These are phyloP conservation scores for Hyphantria cunea DNA, from an alignment of 1,140 invertebrate genomes.

Conservation along the genomic window DNA sequence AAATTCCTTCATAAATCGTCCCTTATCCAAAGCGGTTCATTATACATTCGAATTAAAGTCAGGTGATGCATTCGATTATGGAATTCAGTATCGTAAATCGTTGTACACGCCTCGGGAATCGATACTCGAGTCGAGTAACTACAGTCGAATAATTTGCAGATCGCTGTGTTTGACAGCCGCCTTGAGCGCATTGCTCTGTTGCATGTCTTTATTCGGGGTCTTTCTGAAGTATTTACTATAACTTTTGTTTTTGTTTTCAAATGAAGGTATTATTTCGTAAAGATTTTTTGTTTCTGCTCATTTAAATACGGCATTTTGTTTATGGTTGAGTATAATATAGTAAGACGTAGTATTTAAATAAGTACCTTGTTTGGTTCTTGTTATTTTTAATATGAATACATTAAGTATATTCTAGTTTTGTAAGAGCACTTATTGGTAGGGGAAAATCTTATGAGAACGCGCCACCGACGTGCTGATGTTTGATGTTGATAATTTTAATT, in stretches of 20 bases:
- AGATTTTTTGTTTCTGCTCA: not conserved
- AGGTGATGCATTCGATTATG: slow-evolving; percentile 27
- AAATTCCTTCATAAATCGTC: slow-evolving; percentile 14
- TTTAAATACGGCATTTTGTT: slow-evolving; percentile 3
- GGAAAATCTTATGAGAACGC: too few species aligned
- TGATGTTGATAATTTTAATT: too few species aligned
- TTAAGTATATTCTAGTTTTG: too few species aligned
- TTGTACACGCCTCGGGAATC: slow-evolving; percentile 19
- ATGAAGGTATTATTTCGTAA: slow-evolving; percentile 1
- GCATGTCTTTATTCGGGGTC: slow-evolving; percentile 38
- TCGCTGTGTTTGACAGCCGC: slow-evolving; percentile 41
- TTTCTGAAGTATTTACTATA: slow-evolving; percentile 22
- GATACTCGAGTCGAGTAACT: slow-evolving; percentile 1
- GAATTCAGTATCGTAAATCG: slow-evolving; percentile 26
- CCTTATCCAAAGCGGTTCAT: slow-evolving; percentile 15
- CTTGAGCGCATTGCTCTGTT: slow-evolving; percentile 32
- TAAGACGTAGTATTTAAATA: too few species aligned
- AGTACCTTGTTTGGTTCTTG: not conserved
- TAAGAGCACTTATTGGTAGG: too few species aligned
- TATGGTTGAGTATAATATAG: slow-evolving; percentile 11
- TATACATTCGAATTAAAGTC: slow-evolving; percentile 21
- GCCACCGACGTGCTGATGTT: too few species aligned
- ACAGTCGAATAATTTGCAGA: slow-evolving; percentile 29
- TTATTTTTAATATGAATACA: too few species aligned
- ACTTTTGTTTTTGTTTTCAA: not conserved